Evolutionary conservation across 2,888 invertebrate species (phyloP).

Genomic region (Drosophila cognata): DNA sequence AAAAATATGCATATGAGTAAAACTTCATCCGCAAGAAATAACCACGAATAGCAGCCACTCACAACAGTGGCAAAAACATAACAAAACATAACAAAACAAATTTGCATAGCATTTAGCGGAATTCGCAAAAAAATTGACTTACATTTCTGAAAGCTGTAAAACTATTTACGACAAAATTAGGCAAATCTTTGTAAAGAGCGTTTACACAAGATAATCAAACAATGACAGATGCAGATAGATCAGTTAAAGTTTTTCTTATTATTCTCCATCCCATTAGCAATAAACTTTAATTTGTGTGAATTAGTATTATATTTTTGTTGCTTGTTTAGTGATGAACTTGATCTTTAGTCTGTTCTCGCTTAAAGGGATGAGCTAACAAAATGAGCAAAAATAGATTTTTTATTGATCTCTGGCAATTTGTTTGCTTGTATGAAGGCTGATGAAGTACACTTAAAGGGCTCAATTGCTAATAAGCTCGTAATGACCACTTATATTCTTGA

Average conservation of each 20-base stretch:
- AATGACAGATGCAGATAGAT: neutral
- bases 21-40: constrained; percentile 20
- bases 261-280: neutral
- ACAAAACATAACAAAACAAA: neutral
- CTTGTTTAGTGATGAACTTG: neutral
- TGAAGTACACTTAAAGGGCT: constrained; percentile 16
- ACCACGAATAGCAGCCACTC: neutral
- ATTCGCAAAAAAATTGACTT: constrained; percentile 23
- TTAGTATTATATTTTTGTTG: neutral
- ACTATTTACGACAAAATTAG: constrained; percentile 2
- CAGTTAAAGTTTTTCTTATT: neutral
- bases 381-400: constrained; percentile 10
- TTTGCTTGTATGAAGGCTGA: constrained; percentile 1
- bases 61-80: neutral
- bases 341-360: neutral
- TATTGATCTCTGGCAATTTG: constrained; percentile 10
- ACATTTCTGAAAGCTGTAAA: constrained; percentile 2
- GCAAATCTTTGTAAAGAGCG: neutral
- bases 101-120: constrained; percentile 16
- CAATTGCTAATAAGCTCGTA: neutral
- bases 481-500: neutral
- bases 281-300: neutral
- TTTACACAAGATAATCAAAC: neutral
- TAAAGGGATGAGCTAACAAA: constrained; percentile 1
- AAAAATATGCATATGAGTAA: constrained; percentile 20